Percentiles rank a stretch among this genome's conserved stretches.
Evolutionary conservation across 2,797 vertebrate species (phyloP).

Genomic region (Sternarchorhynchus goeldii): DNA sequence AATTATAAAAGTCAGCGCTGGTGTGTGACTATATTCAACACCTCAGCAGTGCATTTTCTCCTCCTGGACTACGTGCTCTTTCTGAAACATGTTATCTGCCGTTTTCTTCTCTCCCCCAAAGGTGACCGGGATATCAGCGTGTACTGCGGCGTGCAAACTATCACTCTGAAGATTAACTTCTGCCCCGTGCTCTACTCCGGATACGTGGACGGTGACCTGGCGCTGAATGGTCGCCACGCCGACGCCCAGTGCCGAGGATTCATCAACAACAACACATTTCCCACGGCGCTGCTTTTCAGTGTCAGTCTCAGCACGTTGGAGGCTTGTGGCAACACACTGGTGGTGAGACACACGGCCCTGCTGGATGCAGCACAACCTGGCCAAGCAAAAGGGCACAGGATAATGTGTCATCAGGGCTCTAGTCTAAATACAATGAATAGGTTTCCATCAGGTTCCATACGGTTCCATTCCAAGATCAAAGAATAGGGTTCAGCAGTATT

Average conservation of each 20-base stretch:
- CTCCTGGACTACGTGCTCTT: too few species aligned
- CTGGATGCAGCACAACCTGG: neutral
- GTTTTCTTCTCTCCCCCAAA: slow-evolving; percentile 23
- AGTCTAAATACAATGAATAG: too few species aligned
- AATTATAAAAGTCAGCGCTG: neutral
- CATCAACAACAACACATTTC: slow-evolving; percentile 98
- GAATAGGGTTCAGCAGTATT: too few species aligned
- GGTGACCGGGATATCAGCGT: slow-evolving; percentile 94
- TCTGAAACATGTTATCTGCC: neutral
- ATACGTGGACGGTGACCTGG: slow-evolving; percentile 90
- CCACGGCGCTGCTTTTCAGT: slow-evolving; percentile 93
- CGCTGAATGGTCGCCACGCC: slow-evolving; percentile 88
- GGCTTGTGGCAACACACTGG: slow-evolving; percentile 91
- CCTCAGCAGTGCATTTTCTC: neutral
- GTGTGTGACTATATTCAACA: neutral
- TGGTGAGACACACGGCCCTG: slow-evolving; percentile 75
- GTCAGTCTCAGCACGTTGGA: slow-evolving; percentile 96
- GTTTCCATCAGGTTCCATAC: too few species aligned
- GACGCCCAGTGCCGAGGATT: slow-evolving; percentile 93
- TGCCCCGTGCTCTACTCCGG: slow-evolving; percentile 97
- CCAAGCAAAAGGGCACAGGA: neutral
- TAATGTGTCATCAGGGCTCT: too few species aligned
- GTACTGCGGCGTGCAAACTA: slow-evolving; percentile 95
- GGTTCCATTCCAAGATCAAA: too few species aligned
- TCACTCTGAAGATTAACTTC: slow-evolving; percentile 98